phyloP scores from a whole-genome alignment of 2,797 vertebrate genomes.

The Meriones psammophilus region DNA sequence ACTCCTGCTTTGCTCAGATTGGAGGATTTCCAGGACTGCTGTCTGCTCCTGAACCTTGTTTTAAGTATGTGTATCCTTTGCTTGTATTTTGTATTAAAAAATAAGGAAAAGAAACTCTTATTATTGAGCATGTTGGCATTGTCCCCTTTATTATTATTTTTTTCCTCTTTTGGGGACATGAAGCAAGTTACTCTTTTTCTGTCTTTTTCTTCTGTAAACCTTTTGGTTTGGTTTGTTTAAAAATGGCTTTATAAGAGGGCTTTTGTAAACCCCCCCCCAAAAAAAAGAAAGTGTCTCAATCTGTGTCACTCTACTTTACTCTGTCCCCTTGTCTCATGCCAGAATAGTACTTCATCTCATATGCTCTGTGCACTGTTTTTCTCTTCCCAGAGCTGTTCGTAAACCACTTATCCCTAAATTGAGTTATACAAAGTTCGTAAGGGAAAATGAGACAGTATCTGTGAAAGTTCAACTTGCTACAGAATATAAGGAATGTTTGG shows the following conservation, averaged over 20 bases:
- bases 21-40: conserved; percentile 89
- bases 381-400: neutral
- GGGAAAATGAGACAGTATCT: rapidly evolving
- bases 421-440: rapidly evolving
- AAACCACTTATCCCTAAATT: rapidly evolving
- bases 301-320: no score
- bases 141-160: conserved; percentile 87
- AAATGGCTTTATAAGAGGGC: conserved; percentile 93
- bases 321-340: neutral
- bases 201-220: conserved; percentile 91
- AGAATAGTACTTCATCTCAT: rapidly evolving
- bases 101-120: conserved; percentile 89
- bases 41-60: conserved; percentile 90
- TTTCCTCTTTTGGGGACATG: conserved; percentile 88
- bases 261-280: conserved; percentile 90
- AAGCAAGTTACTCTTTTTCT: conserved; percentile 91
- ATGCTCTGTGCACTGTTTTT: neutral
- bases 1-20: conserved; percentile 88
- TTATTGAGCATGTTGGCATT: conserved; percentile 91
- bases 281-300: no score
- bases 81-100: conserved; percentile 92
- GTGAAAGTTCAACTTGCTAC: rapidly evolving
- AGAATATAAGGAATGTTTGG: conserved; percentile 67
- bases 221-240: conserved; percentile 91
- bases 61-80: conserved; percentile 90